A percentile compares a stretch with the other conserved stretches of the same genome.
These are phyloP conservation scores for Chromobotia macracanthus DNA, from an alignment of 2,797 vertebrate genomes.

Conservation along the genomic window DNA sequence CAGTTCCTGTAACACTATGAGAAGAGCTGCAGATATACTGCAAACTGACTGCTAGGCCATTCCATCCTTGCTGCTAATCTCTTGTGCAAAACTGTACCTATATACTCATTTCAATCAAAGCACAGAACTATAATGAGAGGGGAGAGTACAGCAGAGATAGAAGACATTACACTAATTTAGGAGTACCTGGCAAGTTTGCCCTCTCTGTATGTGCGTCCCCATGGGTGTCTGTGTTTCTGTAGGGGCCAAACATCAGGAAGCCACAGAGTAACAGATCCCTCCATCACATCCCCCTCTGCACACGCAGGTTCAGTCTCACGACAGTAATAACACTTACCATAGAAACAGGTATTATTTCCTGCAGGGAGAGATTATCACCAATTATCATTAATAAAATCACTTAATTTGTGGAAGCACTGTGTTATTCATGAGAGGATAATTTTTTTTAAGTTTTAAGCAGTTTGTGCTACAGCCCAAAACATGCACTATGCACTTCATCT, in stretches of 20 bases:
- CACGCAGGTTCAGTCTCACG: conserved; percentile 96
- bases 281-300: conserved; percentile 91
- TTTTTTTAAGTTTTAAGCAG: neutral
- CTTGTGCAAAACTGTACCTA: neutral
- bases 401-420: conserved; percentile 7
- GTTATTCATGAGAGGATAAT: neutral
- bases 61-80: neutral
- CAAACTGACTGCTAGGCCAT: neutral
- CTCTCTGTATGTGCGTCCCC: conserved; percentile 97
- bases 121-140: neutral
- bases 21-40: neutral
- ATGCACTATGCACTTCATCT: neutral
- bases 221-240: conserved; percentile 96
- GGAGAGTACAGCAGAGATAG: neutral
- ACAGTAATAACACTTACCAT: conserved; percentile 98
- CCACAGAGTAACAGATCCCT: conserved; percentile 95
- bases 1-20: neutral
- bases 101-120: neutral
- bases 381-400: neutral
- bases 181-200: conserved; percentile 94
- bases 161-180: neutral
- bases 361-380: conserved; percentile 32
- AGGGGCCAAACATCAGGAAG: conserved; percentile 97
- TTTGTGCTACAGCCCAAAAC: neutral
- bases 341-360: conserved; percentile 98